phyloP scores from a whole-genome alignment of 2,113 vertebrate species.

The Manacus vitellinus region DNA sequence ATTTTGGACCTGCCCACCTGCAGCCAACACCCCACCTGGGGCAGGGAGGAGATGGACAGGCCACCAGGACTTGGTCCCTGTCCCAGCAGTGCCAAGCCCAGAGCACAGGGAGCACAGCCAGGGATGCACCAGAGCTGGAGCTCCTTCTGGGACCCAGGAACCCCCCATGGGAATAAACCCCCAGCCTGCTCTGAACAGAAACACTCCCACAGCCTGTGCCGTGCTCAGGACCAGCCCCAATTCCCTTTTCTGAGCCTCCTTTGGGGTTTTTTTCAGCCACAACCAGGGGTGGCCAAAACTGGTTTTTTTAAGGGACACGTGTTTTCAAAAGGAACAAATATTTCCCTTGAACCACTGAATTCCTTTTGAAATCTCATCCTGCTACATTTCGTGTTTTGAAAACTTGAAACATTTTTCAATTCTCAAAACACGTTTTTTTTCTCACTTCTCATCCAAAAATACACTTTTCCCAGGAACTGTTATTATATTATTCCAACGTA shows the following conservation, averaged over 20 bases:
- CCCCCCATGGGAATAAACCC: neutral
- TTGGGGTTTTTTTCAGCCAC: neutral
- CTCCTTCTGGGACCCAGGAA: neutral
- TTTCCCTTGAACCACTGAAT: neutral
- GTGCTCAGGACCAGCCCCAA: neutral
- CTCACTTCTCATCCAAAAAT: conserved; percentile 32
- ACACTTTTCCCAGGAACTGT: neutral
- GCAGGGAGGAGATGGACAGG: neutral
- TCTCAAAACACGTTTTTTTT: neutral
- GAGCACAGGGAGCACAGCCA: neutral
- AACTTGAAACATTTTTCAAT: neutral
- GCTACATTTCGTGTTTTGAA: neutral
- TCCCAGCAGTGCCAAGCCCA: neutral
- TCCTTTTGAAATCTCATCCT: neutral
- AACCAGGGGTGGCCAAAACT: neutral
- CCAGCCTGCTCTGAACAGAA: neutral
- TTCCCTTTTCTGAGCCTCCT: neutral
- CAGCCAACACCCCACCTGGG: neutral
- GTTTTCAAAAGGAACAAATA: neutral
- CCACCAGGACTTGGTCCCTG: neutral
- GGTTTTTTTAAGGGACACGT: neutral
- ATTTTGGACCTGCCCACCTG: neutral
- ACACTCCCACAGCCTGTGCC: accelerated
- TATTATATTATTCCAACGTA: neutral
- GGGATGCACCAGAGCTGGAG: neutral